phyloP scores from a whole-genome alignment of 2,113 vertebrate genomes.

The Trichechus manatus region DNA sequence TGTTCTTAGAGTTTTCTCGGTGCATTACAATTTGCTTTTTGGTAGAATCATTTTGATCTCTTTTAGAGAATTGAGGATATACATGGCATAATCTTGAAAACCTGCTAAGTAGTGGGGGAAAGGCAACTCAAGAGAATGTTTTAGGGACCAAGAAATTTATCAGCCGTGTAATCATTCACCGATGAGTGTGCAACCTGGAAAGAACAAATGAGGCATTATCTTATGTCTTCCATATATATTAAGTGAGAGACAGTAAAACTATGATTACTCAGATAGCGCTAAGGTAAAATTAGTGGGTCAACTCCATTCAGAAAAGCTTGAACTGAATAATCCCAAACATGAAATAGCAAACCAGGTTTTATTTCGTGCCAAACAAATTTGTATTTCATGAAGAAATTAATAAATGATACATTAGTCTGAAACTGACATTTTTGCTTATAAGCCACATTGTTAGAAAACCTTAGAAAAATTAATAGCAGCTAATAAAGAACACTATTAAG shows the following conservation, averaged over 20 bases:
- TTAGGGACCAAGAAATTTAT: not conserved
- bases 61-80: not conserved
- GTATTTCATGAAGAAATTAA: constrained; percentile 9
- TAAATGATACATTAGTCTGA: not conserved
- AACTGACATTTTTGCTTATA: not conserved
- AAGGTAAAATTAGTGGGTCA: not conserved
- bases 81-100: not conserved
- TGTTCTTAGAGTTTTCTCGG: constrained; percentile 1
- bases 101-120: not conserved
- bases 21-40: not conserved
- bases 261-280: not conserved
- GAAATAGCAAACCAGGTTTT: not conserved
- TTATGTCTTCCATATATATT: not conserved
- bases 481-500: not conserved
- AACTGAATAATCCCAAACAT: not conserved
- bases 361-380: not conserved
- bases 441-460: not conserved
- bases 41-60: not conserved
- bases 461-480: not conserved
- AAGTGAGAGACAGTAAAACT: not conserved
- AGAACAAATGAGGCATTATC: not conserved
- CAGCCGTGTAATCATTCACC: not conserved
- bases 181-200: not conserved
- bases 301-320: not conserved
- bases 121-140: not conserved